These are phyloP conservation scores for Coregonus suidteri DNA, from an alignment of 2,797 vertebrate genomes.

Conservation along the genomic window DNA sequence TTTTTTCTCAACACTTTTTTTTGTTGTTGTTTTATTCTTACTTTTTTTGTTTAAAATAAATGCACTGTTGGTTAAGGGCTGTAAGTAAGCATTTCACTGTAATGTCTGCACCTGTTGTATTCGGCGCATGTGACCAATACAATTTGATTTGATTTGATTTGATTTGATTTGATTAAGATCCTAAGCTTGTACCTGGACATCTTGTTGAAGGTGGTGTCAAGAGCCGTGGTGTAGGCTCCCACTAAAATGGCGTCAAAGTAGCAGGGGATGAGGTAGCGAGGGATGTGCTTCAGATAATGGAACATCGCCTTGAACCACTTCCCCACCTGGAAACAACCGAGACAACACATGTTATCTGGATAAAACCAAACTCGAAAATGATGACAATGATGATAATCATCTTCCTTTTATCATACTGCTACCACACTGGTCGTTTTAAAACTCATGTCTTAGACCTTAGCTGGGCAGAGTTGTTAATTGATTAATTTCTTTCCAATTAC, in stretches of 20 bases:
- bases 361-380: background rate
- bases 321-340: slow-evolving; percentile 82
- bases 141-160: no score
- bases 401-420: background rate
- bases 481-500: no score
- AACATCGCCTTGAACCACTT: slow-evolving; percentile 92
- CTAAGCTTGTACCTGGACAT: slow-evolving; percentile 86
- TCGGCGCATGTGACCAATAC: no score
- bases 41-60: no score
- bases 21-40: no score
- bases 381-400: background rate
- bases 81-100: no score
- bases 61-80: no score
- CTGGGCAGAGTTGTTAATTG: no score
- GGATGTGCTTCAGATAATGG: slow-evolving; percentile 88
- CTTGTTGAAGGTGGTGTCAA: slow-evolving; percentile 84
- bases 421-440: background rate
- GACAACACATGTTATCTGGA: background rate
- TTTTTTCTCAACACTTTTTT: no score
- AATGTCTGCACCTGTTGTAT: no score
- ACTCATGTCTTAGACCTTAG: no score
- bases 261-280: slow-evolving; percentile 92
- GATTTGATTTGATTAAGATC: no score
- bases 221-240: slow-evolving; percentile 85
- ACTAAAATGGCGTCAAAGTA: slow-evolving; percentile 95